These are phyloP conservation scores for Ophthalmolycus amberensis DNA, from an alignment of 2,113 vertebrate genomes.

Conservation along the genomic window DNA sequence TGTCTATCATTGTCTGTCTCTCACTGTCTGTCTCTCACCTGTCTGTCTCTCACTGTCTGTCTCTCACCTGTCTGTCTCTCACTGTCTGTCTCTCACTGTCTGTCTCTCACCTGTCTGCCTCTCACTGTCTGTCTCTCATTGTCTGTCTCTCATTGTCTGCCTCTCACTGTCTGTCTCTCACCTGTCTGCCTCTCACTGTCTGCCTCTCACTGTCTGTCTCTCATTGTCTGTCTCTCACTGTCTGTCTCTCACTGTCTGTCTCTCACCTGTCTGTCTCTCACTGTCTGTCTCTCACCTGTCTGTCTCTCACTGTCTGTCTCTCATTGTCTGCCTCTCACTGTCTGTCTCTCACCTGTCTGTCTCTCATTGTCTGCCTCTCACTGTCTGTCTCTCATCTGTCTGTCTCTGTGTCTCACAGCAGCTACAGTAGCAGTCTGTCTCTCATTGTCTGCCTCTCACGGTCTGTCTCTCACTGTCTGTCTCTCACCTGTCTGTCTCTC, in stretches of 20 bases:
- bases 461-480: constrained; percentile 8
- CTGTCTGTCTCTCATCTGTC: too few species aligned
- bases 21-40: constrained; percentile 16
- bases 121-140: too few species aligned
- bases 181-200: too few species aligned
- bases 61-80: constrained; percentile 2
- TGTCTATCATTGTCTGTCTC: background rate
- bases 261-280: background rate
- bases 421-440: background rate
- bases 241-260: background rate
- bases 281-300: background rate
- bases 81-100: background rate
- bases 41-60: too few species aligned
- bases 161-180: constrained; percentile 17
- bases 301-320: background rate
- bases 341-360: constrained; percentile 3
- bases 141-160: background rate
- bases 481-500: background rate
- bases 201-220: too few species aligned
- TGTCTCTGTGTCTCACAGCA: too few species aligned
- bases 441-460: too few species aligned
- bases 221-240: background rate
- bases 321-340: background rate
- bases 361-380: too few species aligned
- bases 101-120: background rate